These are phyloP conservation scores for Chrysomela aeneicollis DNA, from an alignment of 2,888 invertebrate genomes.

Conservation along the genomic window DNA sequence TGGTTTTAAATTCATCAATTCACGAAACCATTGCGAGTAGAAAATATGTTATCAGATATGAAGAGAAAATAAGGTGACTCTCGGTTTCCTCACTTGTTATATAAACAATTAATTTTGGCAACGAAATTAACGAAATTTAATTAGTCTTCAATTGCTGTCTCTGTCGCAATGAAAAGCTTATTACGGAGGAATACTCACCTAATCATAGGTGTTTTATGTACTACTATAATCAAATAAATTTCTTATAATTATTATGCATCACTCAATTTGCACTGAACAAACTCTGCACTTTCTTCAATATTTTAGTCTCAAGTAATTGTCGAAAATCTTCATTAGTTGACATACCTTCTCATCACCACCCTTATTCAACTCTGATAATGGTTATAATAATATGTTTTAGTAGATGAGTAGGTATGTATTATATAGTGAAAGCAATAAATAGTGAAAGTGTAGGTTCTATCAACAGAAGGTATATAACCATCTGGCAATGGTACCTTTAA, in stretches of 20 bases:
- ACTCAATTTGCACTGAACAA: background rate
- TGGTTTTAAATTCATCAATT: too few species aligned
- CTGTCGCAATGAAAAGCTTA: background rate
- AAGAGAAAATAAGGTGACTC: background rate
- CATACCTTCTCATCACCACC: too few species aligned
- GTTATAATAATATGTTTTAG: background rate
- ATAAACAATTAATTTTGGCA: background rate
- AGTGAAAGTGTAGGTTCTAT: conserved; percentile 27
- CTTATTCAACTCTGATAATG: too few species aligned
- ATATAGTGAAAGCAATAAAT: conserved; percentile 25
- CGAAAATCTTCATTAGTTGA: background rate
- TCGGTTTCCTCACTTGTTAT: background rate
- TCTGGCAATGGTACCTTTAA: background rate
- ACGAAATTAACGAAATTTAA: background rate
- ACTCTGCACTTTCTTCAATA: background rate
- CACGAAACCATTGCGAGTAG: too few species aligned
- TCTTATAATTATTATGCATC: background rate
- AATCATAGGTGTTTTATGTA: background rate
- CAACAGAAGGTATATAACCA: conserved; percentile 8
- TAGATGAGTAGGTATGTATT: background rate
- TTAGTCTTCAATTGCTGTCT: background rate
- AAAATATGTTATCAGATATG: too few species aligned
- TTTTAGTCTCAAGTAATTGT: background rate
- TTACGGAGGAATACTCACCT: background rate
- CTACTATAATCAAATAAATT: background rate